Base-by-base conservation (phyloP, 2,797 vertebrate species). In the Chelon labrosus region DNA sequence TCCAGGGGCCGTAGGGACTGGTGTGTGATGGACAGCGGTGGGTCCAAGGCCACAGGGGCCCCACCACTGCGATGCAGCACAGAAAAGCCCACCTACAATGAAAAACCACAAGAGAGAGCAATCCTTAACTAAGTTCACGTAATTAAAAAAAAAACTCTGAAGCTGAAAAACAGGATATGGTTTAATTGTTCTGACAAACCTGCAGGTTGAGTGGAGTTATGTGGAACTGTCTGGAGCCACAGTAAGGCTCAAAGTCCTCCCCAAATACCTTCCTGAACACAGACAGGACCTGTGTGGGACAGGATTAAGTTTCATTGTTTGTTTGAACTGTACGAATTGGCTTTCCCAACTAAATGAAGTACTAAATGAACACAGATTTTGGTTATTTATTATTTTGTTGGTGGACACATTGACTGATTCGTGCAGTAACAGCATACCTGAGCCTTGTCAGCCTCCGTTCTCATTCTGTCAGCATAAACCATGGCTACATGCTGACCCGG, bases 381-480 rank as follows among this genome's bases (percentile, higher is more conserved):
- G 3, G 22, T n/a, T 1, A 22, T 22, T 22, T 22, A 22, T 22
- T 1, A 22, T 22, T 22, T 22, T 3, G 22, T 22, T 22, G 1
- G 31, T 31, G 31, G 31, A 31, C 7, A 31, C 31, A 31, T 31
- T 5, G 5, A 39, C 38, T 10, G 38, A 39, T 39, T 39, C 1
- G 2, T 39, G 38, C 31, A 4, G 2, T 2, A 39, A 10, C 4
- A 19, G 2, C 10, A 10, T 81, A 98, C 98, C 94, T 95, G 96
- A 70, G 96, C 93, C 82, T 96, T 96, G 85, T 99, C 98, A 10
- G 94, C 91, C 76, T 88, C 95, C 0, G 95, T 95, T 89, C 98
- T 96, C 98, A 99, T 98, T 88, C 97, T 94, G 88, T 98, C 96
- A 1, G 96, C 96, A 1, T 98, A 99, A 6, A 99, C 94, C 86